Evolutionary conservation across 2,888 invertebrate species (phyloP), one percentile per base, ranked within the genome.

Genomic region (Tipula vernalis): DNA sequence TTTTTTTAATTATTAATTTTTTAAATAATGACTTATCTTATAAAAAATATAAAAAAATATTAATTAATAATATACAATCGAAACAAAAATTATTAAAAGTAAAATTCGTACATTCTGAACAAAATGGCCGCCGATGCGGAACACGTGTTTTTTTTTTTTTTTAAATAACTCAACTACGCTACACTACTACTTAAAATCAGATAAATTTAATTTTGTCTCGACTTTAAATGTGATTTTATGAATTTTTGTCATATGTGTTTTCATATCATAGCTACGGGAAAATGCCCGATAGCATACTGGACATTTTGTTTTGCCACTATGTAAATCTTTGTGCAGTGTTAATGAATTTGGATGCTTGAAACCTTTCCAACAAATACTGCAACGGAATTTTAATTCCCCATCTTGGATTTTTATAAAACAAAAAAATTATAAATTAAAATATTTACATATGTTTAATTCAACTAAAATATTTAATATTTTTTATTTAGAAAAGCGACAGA

Each of bases 321-420:
- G 94, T 85, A 94, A 93, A 89, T 94, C 94, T 91, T 93, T 94
- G 89, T 94, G 94, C 86, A 94, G 91, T 87, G 93, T 94, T 89
- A 94, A 90, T 87, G 94, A 94, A 88, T 93, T 94, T 15, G 94
- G 94, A 90, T 94, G 94, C 89, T 93, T 94, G 89, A 94, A 94
- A 87, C 93, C 93, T 91, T 94, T 94, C 88, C 93, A 93, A 90
- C 94, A 94, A 88, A 94, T 91, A 90, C 93, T 93, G 91, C 94
- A 94, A 88, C 93, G 93, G 90, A 94, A 94, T 89, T 93, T 93
- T 88, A 93, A 90, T 88, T 93, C 44, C 13, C 44, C 47, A 83
- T 83, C 83, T 86, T 42, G 42, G 44, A 83, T 41, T 44, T 36
- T 44, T 44, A 57, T 41, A 83, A 44, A 86, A 39, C 84, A 84